These are phyloP conservation scores for Polietes domitor DNA, from an alignment of 2,888 invertebrate species.

Conservation along the genomic window DNA sequence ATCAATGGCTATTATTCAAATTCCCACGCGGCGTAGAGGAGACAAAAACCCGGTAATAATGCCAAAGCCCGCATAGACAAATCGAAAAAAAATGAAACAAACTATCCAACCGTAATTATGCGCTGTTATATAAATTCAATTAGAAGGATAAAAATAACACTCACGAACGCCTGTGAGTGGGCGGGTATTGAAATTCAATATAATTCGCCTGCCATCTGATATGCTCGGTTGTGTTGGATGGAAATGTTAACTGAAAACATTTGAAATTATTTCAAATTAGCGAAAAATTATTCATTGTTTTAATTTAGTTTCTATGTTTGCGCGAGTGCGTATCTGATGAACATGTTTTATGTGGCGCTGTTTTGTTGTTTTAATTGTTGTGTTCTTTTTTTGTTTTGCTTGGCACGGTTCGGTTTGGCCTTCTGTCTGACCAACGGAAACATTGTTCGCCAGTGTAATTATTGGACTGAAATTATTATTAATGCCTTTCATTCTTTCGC, in stretches of 20 bases:
- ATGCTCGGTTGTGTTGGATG: background rate
- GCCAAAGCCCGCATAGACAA: background rate
- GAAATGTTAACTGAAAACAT: constrained; percentile 12
- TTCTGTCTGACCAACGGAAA: background rate
- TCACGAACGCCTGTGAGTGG: background rate
- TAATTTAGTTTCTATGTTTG: background rate
- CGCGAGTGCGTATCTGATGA: too few relatives aligned
- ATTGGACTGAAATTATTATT: constrained; percentile 20
- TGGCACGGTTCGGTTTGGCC: too few relatives aligned
- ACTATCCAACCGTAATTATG: constrained; percentile 45
- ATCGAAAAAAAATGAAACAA: background rate
- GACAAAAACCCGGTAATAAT: constrained; percentile 9
- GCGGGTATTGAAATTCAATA: too few relatives aligned
- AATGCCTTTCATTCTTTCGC: background rate
- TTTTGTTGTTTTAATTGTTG: too few relatives aligned
- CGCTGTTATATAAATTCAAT: constrained; percentile 57
- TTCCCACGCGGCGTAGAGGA: background rate
- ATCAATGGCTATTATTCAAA: constrained; percentile 18
- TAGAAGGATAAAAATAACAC: constrained; percentile 40
- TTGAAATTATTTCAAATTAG: constrained; percentile 14
- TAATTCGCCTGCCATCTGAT: too few relatives aligned
- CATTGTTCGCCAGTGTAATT: constrained; percentile 12
- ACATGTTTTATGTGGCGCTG: too few relatives aligned
- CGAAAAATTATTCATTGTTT: constrained; percentile 12
- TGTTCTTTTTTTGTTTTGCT: too few relatives aligned